Conservation (phyloP, 2,797 vertebrate genomes). For the Tenualosa ilisha region DNA sequence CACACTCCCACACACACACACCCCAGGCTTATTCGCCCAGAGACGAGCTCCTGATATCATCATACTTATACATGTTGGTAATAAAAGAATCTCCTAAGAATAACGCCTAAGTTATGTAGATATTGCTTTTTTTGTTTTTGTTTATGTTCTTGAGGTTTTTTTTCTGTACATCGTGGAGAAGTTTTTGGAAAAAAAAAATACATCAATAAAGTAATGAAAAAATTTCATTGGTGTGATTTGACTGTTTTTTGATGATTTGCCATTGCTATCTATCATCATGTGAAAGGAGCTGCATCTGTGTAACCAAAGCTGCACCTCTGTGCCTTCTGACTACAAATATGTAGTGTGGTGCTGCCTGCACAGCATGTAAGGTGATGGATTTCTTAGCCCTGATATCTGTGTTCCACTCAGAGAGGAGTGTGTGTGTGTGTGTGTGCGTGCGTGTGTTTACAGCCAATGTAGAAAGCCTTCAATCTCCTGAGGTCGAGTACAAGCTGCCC, state of each 20-base stretch:
- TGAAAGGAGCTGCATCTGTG: not conserved
- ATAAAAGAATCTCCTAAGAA: constrained; percentile 36
- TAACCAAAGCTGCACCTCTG: not conserved
- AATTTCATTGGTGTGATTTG: not conserved
- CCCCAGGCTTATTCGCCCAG: constrained; percentile 43
- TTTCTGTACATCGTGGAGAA: constrained; percentile 29
- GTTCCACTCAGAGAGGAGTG: not conserved
- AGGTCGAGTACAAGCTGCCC: not conserved
- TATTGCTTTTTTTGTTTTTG: constrained; percentile 6
- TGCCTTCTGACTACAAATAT: not conserved
- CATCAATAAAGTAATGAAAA: constrained; percentile 50
- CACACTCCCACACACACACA: constrained; percentile 16
- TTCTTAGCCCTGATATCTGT: constrained; percentile 20
- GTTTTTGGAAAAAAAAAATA: constrained; percentile 13
- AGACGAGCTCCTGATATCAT: not conserved
- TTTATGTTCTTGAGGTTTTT: not conserved
- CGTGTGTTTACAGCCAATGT: not conserved
- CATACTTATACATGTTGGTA: not conserved
- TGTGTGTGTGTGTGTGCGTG: constrained; percentile 12
- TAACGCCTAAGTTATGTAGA: constrained; percentile 55
- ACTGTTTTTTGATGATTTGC: not conserved
- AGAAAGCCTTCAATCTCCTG: not conserved
- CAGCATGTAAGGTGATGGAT: constrained; percentile 3
- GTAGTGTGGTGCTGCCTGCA: not conserved
- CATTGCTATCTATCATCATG: not conserved